Evolutionary conservation across 2,888 invertebrate species (phyloP), one percentile per base, ranked within the genome.

Genomic region (Galerucella pusilla): DNA sequence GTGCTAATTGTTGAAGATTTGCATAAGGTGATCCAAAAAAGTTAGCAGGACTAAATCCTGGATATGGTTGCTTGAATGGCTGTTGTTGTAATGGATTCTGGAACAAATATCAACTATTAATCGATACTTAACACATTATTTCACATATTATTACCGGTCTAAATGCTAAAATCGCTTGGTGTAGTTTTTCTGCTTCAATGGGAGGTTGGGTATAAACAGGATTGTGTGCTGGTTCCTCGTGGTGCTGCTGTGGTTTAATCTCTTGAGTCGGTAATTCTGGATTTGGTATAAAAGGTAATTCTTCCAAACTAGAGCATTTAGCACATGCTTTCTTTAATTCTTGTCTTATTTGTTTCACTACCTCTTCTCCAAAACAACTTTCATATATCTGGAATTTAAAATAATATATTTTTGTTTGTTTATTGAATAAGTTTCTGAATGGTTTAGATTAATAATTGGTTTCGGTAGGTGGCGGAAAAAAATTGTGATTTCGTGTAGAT

Each of bases 351-450:
- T 92, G 91, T 83, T 91, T 91, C 4, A 93, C 90, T 1, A 93
- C 91, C 82, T 92, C 91, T 1, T 90, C 88, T 0, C 93, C 93
- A 78, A 93, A 93, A 83, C 93, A 93, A 82, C 92, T 92, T 86
- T 93, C 93, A 83, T 92, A 93, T 81, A 93, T 92, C 93, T 93
- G 85, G 63, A 61, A 77, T 64, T 61, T 54, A 11, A 46, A 46
- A 46, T 2, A 12, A 1, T 42, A 42, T 7, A 28, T 28, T 28
- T 28, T 28, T 1, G 28, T 28, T 28, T 28, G 35, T 42, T 42
- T n/a, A n/a, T n/a, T 42, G 9, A 42, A 42, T 42, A 42, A 42
- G 7, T 42, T 28, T 28, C 4, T 28, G 28, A 4, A 28, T 28
- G 28, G 28, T 28, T 42, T 42, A 42, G 35, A 6, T 35, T 35